Evolutionary conservation across 2,113 vertebrate genomes (phyloP), one percentile per base, ranked within the genome.

Genomic region (Glareola pratincola): DNA sequence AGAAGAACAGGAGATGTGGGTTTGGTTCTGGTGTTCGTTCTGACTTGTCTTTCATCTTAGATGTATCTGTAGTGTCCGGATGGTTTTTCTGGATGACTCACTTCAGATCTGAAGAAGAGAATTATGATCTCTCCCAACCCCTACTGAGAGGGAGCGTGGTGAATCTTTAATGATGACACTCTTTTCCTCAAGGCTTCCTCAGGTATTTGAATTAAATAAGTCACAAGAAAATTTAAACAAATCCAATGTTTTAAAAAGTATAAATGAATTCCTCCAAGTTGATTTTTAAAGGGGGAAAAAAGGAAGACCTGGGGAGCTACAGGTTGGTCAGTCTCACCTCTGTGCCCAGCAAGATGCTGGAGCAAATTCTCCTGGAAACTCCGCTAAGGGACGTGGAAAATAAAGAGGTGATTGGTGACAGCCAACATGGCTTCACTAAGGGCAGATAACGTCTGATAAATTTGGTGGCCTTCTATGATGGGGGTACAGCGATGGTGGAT

Each of bases 71-170:
- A 72, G 73, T 8, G 50, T 85, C 83, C 1, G 8, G 51, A 37
- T 47, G 84, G 48, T 10, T 86, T 92, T 84, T 64, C 59, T 57
- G 94, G 84, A 85, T 97, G 96, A 97, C 66, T 96, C 94, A 96
- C 14, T 92, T 87, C 71, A 79, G 89, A 96, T 90, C 63, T 94
- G 80, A 94, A 78, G 80, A 79, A 87, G 50, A 16, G 22, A 81
- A 41, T 21, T 36, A 34, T 56, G 80, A 92, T 89, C 69, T 78
- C 67, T 92, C 53, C 53, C 84, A 90, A 59, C 89, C 82, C 37
- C 92, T 2, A 6, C 48, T 51, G 83, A 72, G 66, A 71, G 39
- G 68, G 26, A 84, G 4, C 1, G 0, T 30, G 53, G 71, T 92
- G 76, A 87, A 94, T 87, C 91, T 94, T 89, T 97, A 92, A 95